A percentile compares a stretch with the other conserved stretches of the same genome.
phyloP scores from a whole-genome alignment of 2,888 invertebrate species.

The Chalcis sispes region DNA sequence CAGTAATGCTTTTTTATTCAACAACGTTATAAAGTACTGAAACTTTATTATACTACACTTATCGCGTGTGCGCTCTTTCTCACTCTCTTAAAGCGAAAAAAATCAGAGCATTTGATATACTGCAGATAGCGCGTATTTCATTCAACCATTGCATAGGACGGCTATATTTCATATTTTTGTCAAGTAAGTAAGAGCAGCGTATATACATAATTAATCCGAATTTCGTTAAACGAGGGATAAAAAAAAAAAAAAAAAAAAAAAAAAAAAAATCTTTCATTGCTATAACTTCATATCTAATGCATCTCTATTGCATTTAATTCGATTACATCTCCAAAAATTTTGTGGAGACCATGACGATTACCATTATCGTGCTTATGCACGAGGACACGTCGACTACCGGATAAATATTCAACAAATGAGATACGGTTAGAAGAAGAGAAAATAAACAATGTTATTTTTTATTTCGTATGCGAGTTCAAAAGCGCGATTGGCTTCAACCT shows the following conservation, averaged over 20 bases:
- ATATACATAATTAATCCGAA: not conserved
- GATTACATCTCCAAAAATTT: constrained; percentile 45
- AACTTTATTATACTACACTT: too few relatives aligned
- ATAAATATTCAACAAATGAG: not conserved
- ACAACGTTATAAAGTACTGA: too few relatives aligned
- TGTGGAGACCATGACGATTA: not conserved
- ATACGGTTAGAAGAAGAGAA: not conserved
- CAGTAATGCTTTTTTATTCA: too few relatives aligned
- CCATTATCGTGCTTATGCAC: constrained; percentile 25
- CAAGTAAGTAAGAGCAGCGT: not conserved
- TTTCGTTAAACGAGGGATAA: constrained; percentile 6
- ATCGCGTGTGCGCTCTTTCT: not conserved
- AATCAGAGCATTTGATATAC: constrained; percentile 24
- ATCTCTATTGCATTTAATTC: constrained; percentile 33
- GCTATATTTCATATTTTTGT: constrained; percentile 41
- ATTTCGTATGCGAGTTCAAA: constrained; percentile 1
- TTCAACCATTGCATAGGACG: constrained; percentile 9
- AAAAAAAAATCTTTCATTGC: not conserved
- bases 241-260: constrained; percentile 24
- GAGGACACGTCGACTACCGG: constrained; percentile 17
- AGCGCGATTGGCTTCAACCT: not conserved
- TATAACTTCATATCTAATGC: constrained; percentile 44
- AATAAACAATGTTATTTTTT: constrained; percentile 5
- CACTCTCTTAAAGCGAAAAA: not conserved
- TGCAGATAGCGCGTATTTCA: constrained; percentile 34